Evolutionary conservation across 1,140 invertebrate genomes (phyloP).

Genomic region (Araneus ventricosus): DNA sequence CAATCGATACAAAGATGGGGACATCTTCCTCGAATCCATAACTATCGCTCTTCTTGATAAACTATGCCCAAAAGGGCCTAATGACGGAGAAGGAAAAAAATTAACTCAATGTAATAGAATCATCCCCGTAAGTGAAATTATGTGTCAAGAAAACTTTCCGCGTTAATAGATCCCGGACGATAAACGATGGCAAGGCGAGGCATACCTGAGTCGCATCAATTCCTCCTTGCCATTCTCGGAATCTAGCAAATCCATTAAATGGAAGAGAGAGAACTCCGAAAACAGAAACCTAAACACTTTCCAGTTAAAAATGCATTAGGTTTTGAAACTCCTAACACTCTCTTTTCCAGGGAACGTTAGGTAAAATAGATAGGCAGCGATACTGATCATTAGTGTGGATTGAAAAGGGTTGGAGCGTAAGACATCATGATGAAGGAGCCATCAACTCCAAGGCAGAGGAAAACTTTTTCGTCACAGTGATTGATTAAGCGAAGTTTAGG

Average conservation of each 20-base stretch:
- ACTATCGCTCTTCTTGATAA: neutral
- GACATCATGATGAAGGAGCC: slow-evolving; percentile 30
- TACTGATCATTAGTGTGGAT: slow-evolving; percentile 37
- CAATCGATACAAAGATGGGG: neutral
- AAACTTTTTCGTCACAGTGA: slow-evolving; percentile 48
- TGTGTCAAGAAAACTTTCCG: neutral
- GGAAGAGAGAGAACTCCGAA: neutral
- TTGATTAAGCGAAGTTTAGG: slow-evolving; percentile 54
- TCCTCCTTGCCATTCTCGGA: neutral
- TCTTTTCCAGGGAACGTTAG: neutral
- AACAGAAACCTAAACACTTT: slow-evolving; percentile 40
- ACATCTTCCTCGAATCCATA: neutral
- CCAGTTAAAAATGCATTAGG: slow-evolving; percentile 48
- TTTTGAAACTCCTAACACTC: slow-evolving; percentile 27
- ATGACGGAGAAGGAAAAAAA: neutral
- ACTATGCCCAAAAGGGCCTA: neutral
- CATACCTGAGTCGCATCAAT: neutral
- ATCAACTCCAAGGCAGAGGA: slow-evolving; percentile 38
- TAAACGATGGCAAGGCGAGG: neutral
- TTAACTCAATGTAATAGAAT: neutral
- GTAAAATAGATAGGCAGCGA: slow-evolving; percentile 41
- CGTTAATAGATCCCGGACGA: neutral
- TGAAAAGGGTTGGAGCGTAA: slow-evolving; percentile 3
- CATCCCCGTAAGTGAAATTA: slow-evolving; percentile 18
- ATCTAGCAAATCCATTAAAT: neutral